phyloP scores from a whole-genome alignment of 2,113 vertebrate genomes.

The Rattus rattus region DNA sequence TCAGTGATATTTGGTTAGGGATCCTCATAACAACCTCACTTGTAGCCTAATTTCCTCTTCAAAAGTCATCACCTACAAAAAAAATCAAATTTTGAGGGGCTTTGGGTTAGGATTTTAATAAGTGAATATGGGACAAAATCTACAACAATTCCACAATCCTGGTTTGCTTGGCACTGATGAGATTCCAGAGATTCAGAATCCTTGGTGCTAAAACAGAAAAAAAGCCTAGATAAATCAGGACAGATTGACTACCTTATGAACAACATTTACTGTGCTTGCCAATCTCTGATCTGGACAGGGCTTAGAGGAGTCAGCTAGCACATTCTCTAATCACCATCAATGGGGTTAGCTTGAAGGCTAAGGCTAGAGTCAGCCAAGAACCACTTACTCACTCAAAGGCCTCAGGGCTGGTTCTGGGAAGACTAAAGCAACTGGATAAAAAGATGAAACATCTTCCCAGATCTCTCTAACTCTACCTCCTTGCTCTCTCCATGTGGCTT shows the following conservation, averaged over 20 bases:
- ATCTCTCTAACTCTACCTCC: background rate
- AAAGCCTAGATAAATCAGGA: background rate
- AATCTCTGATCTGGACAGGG: background rate
- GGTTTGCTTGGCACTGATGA: background rate
- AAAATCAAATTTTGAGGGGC: background rate
- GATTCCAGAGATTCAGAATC: background rate
- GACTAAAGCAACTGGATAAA: background rate
- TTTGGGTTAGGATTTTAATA: background rate
- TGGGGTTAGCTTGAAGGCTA: background rate
- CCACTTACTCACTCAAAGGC: background rate
- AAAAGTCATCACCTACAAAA: background rate
- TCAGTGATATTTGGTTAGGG: background rate
- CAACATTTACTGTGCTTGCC: conserved; percentile 2
- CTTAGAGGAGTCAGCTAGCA: background rate
- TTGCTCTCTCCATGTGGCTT: background rate
- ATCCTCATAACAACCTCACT: background rate
- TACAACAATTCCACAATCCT: background rate
- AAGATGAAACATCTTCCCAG: background rate
- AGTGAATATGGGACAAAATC: background rate
- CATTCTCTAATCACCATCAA: background rate
- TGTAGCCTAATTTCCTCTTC: background rate
- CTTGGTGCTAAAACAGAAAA: background rate
- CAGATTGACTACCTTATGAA: background rate
- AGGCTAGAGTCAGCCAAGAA: background rate
- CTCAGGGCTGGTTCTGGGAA: background rate